Conservation (phyloP, 2,888 invertebrate genomes). For the Octonoba sinensis region DNA sequence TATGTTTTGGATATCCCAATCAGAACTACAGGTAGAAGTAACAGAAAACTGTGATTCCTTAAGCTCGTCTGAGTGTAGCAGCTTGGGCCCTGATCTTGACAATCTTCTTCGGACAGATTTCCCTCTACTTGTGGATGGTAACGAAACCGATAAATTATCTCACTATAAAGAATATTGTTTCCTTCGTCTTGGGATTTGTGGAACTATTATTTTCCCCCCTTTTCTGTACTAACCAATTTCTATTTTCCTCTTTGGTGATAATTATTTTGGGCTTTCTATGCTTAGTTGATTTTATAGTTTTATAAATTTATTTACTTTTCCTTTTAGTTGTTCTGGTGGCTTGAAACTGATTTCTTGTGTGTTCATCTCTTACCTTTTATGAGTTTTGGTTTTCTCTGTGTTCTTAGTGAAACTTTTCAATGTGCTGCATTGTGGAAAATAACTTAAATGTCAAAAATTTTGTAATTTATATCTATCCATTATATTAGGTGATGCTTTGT, state of each 20-base stretch:
- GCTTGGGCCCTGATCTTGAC: conserved; percentile 63
- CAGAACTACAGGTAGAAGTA: conserved; percentile 62
- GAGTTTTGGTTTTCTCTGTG: not conserved
- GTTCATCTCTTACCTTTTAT: not conserved
- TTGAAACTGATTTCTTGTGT: not conserved
- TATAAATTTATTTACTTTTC: conserved; percentile 3
- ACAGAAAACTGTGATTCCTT: conserved; percentile 61
- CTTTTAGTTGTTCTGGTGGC: conserved; percentile 3
- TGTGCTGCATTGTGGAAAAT: no score
- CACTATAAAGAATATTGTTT: conserved; percentile 20
- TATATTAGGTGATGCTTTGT: no score
- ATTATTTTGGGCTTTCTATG: conserved; percentile 24
- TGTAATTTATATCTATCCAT: no score
- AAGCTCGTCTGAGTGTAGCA: conserved; percentile 61
- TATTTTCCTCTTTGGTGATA: conserved; percentile 45
- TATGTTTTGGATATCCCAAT: conserved; percentile 14
- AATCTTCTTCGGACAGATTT: conserved; percentile 60
- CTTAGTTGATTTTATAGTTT: conserved; percentile 11
- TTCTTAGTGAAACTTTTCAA: not conserved
- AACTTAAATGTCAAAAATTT: no score
- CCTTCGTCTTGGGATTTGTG: not conserved
- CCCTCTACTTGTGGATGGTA: conserved; percentile 59
- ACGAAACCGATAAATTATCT: conserved; percentile 19
- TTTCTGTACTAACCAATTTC: conserved; percentile 19
- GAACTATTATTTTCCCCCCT: no score